These are phyloP conservation scores for Fissipunctia ypsillon DNA, from an alignment of 2,888 invertebrate genomes.

Conservation along the genomic window DNA sequence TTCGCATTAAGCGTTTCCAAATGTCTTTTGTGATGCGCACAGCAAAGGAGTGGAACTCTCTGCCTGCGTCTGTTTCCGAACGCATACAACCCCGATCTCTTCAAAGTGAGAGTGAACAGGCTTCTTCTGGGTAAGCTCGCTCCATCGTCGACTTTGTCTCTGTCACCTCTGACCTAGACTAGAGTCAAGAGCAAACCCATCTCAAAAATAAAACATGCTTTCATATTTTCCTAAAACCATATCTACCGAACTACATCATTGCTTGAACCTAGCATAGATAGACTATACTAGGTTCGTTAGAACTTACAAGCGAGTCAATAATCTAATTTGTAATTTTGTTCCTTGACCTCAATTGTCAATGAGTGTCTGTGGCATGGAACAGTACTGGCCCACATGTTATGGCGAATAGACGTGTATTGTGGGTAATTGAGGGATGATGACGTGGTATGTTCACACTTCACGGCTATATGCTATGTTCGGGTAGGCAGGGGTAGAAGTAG, in stretches of 20 bases:
- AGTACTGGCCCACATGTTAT: slow-evolving; percentile 49
- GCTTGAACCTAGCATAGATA: slow-evolving; percentile 43
- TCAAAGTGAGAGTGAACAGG: no score
- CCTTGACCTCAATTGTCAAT: slow-evolving; percentile 80
- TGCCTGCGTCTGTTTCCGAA: no score
- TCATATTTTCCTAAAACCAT: background rate
- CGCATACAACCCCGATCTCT: no score
- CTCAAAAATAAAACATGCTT: no score
- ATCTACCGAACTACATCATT: background rate
- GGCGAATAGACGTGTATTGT: slow-evolving; percentile 25
- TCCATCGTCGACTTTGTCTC: no score
- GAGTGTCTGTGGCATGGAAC: slow-evolving; percentile 57
- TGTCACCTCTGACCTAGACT: no score
- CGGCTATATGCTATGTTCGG: background rate
- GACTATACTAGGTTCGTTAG: slow-evolving; percentile 50
- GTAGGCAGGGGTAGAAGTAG: slow-evolving; percentile 10
- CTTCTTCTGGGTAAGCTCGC: no score
- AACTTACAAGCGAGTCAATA: slow-evolving; percentile 71
- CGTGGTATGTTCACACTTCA: background rate
- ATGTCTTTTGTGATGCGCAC: no score
- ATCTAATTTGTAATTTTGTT: slow-evolving; percentile 79
- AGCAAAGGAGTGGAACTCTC: no score
- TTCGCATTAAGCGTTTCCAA: no score
- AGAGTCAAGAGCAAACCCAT: no score
- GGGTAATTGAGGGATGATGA: slow-evolving; percentile 4